Conservation (phyloP, 2,113 vertebrate genomes). For the Pristiophorus japonicus region DNA sequence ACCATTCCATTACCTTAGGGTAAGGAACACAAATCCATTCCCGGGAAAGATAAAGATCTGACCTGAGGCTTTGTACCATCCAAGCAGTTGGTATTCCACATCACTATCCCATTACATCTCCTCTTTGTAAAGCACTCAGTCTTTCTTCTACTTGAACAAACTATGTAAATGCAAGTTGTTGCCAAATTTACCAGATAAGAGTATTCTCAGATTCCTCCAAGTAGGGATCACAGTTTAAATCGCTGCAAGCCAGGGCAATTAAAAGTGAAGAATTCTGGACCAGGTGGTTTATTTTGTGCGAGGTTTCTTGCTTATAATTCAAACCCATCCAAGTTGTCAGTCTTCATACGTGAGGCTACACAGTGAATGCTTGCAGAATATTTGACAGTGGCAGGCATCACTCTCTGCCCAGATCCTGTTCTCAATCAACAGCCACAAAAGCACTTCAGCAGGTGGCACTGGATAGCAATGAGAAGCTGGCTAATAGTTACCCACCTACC, state of each 20-base stretch:
- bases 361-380: not conserved
- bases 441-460: not conserved
- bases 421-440: not conserved
- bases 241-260: not conserved
- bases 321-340: not conserved
- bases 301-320: not conserved
- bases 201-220: not conserved
- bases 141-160: not conserved
- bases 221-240: not conserved
- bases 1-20: not conserved
- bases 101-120: not conserved
- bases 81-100: not conserved
- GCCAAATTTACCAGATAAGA: not conserved
- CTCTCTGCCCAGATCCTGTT: not conserved
- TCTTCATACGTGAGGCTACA: not conserved
- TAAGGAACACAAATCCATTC: not conserved
- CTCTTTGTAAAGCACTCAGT: not conserved
- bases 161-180: not conserved
- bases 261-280: not conserved
- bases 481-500: not conserved
- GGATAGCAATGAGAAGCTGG: not conserved
- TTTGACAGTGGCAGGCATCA: not conserved
- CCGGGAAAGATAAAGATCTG: not conserved
- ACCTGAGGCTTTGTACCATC: not conserved
- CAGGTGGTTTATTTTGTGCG: not conserved